phyloP scores from a whole-genome alignment of 2,888 invertebrate genomes.

The Acleris cristana region DNA sequence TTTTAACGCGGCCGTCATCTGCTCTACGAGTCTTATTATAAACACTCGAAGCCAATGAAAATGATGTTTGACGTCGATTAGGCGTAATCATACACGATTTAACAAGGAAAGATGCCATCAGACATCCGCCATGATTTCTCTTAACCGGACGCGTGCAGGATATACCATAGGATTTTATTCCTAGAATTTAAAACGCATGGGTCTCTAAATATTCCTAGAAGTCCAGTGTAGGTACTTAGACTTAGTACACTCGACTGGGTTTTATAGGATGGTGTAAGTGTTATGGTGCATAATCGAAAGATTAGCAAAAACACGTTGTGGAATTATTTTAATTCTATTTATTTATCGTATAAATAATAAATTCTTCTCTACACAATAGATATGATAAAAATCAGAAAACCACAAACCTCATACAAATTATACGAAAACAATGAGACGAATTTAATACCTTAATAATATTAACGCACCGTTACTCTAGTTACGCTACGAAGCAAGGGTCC shows the following conservation, averaged over 20 bases:
- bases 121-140: not conserved
- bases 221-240: too few relatives aligned
- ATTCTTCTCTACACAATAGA: too few relatives aligned
- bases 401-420: too few relatives aligned
- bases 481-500: too few relatives aligned
- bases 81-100: constrained; percentile 19
- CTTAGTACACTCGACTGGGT: not conserved
- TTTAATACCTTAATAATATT: too few relatives aligned
- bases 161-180: not conserved
- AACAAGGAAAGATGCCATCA: constrained; percentile 13
- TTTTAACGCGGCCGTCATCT: constrained; percentile 42
- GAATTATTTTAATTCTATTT: too few relatives aligned
- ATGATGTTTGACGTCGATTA: constrained; percentile 24
- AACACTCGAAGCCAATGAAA: constrained; percentile 36
- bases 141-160: not conserved
- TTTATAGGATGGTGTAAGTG: not conserved
- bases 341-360: too few relatives aligned
- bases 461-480: too few relatives aligned
- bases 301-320: too few relatives aligned
- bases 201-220: not conserved
- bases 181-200: too few relatives aligned
- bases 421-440: too few relatives aligned
- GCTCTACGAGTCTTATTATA: constrained; percentile 39
- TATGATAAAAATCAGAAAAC: too few relatives aligned
- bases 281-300: not conserved